phyloP scores from a whole-genome alignment of 1,140 invertebrate species.

The Olivierus martensii region DNA sequence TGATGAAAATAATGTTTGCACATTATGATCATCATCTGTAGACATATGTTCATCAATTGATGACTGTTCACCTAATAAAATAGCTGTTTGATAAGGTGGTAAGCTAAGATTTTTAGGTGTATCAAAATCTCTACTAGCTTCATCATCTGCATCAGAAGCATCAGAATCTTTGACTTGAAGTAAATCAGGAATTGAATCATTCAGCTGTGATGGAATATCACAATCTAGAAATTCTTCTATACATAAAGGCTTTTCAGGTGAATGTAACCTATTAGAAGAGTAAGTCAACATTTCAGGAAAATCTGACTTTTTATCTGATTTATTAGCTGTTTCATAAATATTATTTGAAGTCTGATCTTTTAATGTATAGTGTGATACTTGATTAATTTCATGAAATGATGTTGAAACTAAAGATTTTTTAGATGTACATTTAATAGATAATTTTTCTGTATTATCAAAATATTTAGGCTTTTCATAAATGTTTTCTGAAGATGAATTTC shows the following conservation, averaged over 20 bases:
- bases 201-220: conserved; percentile 1
- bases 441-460: background rate
- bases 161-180: conserved; percentile 37
- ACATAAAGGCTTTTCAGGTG: background rate
- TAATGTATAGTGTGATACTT: too few species aligned
- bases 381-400: too few species aligned
- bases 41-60: background rate
- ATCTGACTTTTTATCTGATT: background rate
- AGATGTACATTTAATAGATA: too few species aligned
- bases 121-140: conserved; percentile 60
- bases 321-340: background rate
- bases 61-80: background rate
- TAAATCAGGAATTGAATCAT: conserved; percentile 16
- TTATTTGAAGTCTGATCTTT: too few species aligned
- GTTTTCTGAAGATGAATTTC: conserved; percentile 11
- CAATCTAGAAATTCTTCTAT: too few species aligned
- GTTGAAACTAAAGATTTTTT: too few species aligned
- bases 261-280: background rate
- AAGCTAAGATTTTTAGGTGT: conserved; percentile 29
- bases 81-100: conserved; percentile 5
- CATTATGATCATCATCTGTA: too few species aligned
- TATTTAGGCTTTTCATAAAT: conserved; percentile 14
- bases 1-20: too few species aligned
- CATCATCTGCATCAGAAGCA: conserved; percentile 70
- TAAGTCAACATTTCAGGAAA: background rate